Base-by-base conservation (phyloP, 1,140 invertebrate genomes). In the Episyrphus balteatus region DNA sequence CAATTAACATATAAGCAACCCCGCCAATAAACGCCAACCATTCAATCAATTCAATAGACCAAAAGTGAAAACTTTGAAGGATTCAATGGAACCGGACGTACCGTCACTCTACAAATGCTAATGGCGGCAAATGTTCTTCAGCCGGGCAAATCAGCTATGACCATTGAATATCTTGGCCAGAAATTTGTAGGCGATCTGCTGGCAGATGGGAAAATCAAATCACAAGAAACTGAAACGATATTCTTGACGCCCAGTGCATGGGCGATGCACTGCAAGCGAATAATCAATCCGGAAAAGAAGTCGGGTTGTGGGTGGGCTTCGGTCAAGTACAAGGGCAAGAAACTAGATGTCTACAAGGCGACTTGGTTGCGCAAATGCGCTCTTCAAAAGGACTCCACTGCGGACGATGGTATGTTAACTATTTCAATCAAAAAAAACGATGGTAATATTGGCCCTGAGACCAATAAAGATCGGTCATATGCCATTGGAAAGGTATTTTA, bases 261-360 rank as follows among this genome's bases (percentile, higher is more conserved):
- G 90, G 88, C 89, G 0, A 86, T 89, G 58, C 82, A 90, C 61
- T 93, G 90, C 64, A 92, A 92, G 60, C 77, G 87, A 51, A 86
- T 91, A 41, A 86, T 92, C 15, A 92, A 92, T 71, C 88, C 88
- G 6, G 84, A 88, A 44, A 92, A 92, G 64, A 91, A 90, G 62
- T 89, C 87, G 32, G 88, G 88, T 1, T 92, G 88, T 74, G 89
- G 88, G 3, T 92, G 89, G 88, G 87, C 88, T 8, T 90, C 80
- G 15, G 80, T 83, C 1, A 81, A 84, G 59, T 91, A 90, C 61
- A 82, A 79, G 66, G 87, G 86, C 1, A 86, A 83, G 58, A 91
- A 91, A 68, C 68, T 92, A 53, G 88, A 92, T 62, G 81, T 83
- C 9, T 91, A 88, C 62, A 92, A 92, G 69, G 84, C 85, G 47